Evolutionary conservation across 1,140 invertebrate genomes (phyloP).

Genomic region (Meloidogyne floridensis): DNA sequence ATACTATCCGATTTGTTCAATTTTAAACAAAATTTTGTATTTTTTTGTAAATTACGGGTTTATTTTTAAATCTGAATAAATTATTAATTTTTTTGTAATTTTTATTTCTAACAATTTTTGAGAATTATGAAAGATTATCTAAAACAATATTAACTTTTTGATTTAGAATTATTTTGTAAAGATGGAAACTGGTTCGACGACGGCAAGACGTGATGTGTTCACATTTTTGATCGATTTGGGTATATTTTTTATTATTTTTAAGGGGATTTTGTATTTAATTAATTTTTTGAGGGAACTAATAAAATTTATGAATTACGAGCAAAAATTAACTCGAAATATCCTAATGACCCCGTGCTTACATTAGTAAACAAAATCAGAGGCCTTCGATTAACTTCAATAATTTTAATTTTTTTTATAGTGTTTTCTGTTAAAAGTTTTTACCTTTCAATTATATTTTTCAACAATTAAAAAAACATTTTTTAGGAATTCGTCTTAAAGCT

Average conservation of each 20-base stretch:
- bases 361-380: no score
- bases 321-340: no score
- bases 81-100: not conserved
- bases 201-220: not conserved
- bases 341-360: no score
- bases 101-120: not conserved
- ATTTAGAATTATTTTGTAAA: not conserved
- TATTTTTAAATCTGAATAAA: constrained; percentile 3
- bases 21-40: not conserved
- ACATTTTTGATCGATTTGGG: not conserved
- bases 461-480: constrained; percentile 8
- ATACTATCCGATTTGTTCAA: constrained; percentile 27
- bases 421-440: no score
- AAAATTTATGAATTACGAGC: no score
- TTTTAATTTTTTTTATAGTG: not conserved
- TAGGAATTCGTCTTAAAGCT: constrained; percentile 41
- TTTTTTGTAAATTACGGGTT: not conserved
- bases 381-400: no score
- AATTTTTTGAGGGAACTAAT: no score
- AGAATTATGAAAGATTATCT: not conserved
- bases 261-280: no score
- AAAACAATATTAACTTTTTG: not conserved
- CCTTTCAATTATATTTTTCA: no score
- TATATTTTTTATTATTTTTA: not conserved
- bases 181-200: not conserved